A percentile compares a stretch with the other conserved stretches of the same genome.
phyloP scores from a whole-genome alignment of 2,888 invertebrate species.

The Cryptocephalus moraei region DNA sequence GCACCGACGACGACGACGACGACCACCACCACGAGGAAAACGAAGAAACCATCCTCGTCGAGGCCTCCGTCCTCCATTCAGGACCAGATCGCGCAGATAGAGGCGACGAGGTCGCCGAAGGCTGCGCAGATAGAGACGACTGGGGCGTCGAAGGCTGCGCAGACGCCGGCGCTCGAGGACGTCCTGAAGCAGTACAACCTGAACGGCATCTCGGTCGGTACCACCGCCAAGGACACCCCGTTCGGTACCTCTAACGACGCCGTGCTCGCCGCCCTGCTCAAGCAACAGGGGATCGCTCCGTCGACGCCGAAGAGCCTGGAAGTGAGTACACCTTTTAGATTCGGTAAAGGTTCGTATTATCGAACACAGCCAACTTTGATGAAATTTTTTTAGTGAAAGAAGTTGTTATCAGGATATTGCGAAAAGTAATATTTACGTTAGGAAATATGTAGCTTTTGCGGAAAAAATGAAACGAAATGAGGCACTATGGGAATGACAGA shows the following conservation, averaged over 20 bases:
- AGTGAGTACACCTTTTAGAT: no score
- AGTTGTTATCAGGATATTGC: no score
- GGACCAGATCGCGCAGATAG: slow-evolving; percentile 15
- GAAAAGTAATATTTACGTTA: no score
- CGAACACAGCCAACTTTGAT: no score
- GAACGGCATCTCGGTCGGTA: slow-evolving; percentile 19
- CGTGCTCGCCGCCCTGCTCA: slow-evolving; percentile 56
- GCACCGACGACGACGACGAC: slow-evolving; percentile 2
- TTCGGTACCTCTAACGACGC: slow-evolving; percentile 59
- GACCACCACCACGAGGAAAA: slow-evolving; percentile 5
- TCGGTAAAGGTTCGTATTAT: no score
- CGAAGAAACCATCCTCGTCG: background rate
- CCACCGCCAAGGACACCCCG: slow-evolving; percentile 23
- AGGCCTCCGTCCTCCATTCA: slow-evolving; percentile 22
- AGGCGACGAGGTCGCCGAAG: slow-evolving; percentile 9
- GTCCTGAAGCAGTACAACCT: slow-evolving; percentile 31
- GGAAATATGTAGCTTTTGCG: no score
- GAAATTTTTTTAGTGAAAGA: no score
- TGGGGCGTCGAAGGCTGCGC: slow-evolving; percentile 6
- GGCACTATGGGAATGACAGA: no score
- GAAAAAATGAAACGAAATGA: no score
- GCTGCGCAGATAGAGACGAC: slow-evolving; percentile 9
- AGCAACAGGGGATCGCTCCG: slow-evolving; percentile 63
- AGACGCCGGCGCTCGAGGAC: slow-evolving; percentile 25
- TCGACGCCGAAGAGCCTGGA: slow-evolving; percentile 43